phyloP scores from a whole-genome alignment of 2,888 invertebrate genomes.

The Eristalis arbustorum region DNA sequence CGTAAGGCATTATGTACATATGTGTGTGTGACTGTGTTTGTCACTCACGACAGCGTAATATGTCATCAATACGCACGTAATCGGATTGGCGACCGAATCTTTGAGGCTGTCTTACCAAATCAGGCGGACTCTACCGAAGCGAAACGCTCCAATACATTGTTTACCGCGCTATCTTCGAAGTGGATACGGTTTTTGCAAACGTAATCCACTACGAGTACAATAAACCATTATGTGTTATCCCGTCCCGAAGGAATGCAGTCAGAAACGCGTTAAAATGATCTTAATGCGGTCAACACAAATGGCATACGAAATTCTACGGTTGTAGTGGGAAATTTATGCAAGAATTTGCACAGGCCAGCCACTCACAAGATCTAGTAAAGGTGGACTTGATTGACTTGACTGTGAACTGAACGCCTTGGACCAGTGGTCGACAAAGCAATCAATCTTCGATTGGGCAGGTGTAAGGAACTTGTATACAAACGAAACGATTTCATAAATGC shows the following conservation, averaged over 20 bases:
- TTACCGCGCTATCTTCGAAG: background rate
- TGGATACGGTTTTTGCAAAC: background rate
- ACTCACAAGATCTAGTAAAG: background rate
- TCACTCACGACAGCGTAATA: background rate
- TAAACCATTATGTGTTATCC: background rate
- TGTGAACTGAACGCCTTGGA: slow-evolving; percentile 12
- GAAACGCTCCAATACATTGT: background rate
- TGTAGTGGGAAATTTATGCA: slow-evolving; percentile 45
- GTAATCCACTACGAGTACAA: background rate
- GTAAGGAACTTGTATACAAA: slow-evolving; percentile 29
- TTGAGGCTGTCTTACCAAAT: background rate
- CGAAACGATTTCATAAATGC: slow-evolving; percentile 44
- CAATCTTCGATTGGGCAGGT: slow-evolving; percentile 62
- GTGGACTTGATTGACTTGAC: slow-evolving; percentile 55
- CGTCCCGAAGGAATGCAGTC: background rate
- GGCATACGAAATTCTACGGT: background rate
- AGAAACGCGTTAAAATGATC: background rate
- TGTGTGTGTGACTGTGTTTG: background rate
- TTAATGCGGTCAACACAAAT: background rate
- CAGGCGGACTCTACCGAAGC: background rate
- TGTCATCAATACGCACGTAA: background rate
- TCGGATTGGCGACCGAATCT: background rate
- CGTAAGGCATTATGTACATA: background rate
- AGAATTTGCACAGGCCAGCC: slow-evolving; percentile 7
- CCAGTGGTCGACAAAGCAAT: slow-evolving; percentile 35